A percentile compares a stretch with the other conserved stretches of the same genome.
phyloP scores from a whole-genome alignment of 2,113 vertebrate species.

The Candoia aspera region DNA sequence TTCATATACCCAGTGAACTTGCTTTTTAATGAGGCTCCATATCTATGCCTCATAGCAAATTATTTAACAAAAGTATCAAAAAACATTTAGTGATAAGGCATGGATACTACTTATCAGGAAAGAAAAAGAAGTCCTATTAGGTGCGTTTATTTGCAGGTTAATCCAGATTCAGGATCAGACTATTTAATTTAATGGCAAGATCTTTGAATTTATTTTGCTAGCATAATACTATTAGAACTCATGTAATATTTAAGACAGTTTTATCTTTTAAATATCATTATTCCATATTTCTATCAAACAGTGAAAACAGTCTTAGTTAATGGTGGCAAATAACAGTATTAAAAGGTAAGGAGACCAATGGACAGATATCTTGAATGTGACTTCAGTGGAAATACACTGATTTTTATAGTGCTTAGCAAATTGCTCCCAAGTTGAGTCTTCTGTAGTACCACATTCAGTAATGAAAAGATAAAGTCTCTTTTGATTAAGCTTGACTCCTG shows the following conservation, averaged over 20 bases:
- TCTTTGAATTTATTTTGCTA: slow-evolving; percentile 17
- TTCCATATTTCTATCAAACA: slow-evolving; percentile 59
- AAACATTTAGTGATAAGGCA: not conserved
- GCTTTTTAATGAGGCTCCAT: not conserved
- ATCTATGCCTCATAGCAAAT: not conserved
- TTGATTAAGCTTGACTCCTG: not conserved
- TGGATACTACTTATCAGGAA: not conserved
- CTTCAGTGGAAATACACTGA: slow-evolving; percentile 37
- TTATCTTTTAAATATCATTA: slow-evolving; percentile 45
- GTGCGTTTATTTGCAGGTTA: not conserved
- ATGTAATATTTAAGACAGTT: slow-evolving; percentile 40
- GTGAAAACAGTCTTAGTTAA: slow-evolving; percentile 61
- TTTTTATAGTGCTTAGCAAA: slow-evolving; percentile 43
- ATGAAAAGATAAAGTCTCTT: not conserved
- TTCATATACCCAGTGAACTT: not conserved
- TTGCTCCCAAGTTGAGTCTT: slow-evolving; percentile 41
- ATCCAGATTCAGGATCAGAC: not conserved
- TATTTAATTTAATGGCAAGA: slow-evolving; percentile 13
- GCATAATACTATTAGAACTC: slow-evolving; percentile 27
- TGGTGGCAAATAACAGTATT: slow-evolving; percentile 53
- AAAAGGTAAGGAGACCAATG: slow-evolving; percentile 41
- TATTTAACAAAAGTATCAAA: not conserved
- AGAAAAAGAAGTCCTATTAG: not conserved
- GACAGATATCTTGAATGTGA: not conserved
- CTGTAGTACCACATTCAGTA: slow-evolving; percentile 61